Percentiles rank a stretch among this genome's conserved stretches.
These are phyloP conservation scores for Oreotrochilus melanogaster DNA, from an alignment of 2,113 vertebrate species.

Conservation along the genomic window DNA sequence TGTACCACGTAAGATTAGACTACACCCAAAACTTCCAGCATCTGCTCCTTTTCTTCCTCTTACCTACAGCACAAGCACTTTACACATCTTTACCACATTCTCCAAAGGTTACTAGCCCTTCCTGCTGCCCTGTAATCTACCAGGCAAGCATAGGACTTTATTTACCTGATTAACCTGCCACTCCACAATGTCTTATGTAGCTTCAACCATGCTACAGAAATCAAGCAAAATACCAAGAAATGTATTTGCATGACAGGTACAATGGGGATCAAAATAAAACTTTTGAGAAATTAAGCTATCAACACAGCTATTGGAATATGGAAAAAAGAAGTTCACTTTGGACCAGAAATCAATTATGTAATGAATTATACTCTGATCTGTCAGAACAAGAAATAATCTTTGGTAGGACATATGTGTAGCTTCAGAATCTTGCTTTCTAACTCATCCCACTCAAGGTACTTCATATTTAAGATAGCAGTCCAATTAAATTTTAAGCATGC, in stretches of 20 bases:
- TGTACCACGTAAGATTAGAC: background rate
- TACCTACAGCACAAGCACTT: slow-evolving; percentile 4
- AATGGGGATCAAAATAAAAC: background rate
- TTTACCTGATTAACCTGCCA: slow-evolving; percentile 13
- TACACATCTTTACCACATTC: background rate
- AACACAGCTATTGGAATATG: background rate
- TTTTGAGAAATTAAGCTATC: background rate
- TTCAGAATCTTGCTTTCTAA: background rate
- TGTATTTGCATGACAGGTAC: background rate
- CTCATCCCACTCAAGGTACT: background rate
- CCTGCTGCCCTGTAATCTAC: background rate
- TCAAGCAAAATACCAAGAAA: background rate
- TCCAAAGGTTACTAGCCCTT: background rate
- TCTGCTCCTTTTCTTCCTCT: background rate
- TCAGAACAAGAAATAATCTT: background rate
- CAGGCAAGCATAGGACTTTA: background rate
- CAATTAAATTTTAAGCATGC: background rate
- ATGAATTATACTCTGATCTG: background rate
- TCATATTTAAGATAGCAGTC: background rate
- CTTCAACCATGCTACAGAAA: background rate
- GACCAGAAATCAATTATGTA: background rate
- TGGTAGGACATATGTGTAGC: background rate
- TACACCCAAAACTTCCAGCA: background rate
- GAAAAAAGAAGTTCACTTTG: background rate
- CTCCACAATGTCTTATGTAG: background rate